These are phyloP conservation scores for Gymnorhina tibicen DNA, from an alignment of 2,113 vertebrate genomes.

Conservation along the genomic window DNA sequence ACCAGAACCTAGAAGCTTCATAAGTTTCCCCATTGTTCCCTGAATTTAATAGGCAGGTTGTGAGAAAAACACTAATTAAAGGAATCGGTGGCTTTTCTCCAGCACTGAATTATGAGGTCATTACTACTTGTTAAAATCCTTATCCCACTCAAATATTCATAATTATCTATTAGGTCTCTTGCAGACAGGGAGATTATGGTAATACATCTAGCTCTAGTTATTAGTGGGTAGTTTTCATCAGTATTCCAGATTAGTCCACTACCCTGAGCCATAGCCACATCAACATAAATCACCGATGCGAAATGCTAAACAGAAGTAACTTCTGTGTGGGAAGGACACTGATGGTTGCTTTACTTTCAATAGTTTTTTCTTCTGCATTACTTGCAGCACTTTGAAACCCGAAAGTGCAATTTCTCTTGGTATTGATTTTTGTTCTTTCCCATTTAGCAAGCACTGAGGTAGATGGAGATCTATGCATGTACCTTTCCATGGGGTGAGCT, in stretches of 20 bases:
- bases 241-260: conserved; percentile 11
- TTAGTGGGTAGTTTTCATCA: conserved; percentile 1
- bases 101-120: neutral
- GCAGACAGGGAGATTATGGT: neutral
- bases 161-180: conserved; percentile 9
- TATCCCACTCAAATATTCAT: conserved; percentile 13
- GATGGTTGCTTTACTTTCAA: neutral
- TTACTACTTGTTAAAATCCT: conserved; percentile 19
- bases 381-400: neutral
- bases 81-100: neutral
- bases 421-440: conserved; percentile 53
- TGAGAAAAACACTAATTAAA: conserved; percentile 5
- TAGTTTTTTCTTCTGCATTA: neutral
- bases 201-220: neutral
- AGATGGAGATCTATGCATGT: neutral
- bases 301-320: conserved; percentile 3
- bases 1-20: neutral
- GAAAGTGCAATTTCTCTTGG: conserved; percentile 47
- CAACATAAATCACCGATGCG: neutral
- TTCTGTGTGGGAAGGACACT: neutral
- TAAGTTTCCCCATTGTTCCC: neutral
- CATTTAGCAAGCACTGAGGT: conserved; percentile 6
- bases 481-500: neutral
- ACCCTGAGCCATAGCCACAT: neutral
- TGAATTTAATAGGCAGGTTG: neutral